These are phyloP conservation scores for Oscheius sp. DNA, from an alignment of 2,888 invertebrate genomes.

Conservation along the genomic window DNA sequence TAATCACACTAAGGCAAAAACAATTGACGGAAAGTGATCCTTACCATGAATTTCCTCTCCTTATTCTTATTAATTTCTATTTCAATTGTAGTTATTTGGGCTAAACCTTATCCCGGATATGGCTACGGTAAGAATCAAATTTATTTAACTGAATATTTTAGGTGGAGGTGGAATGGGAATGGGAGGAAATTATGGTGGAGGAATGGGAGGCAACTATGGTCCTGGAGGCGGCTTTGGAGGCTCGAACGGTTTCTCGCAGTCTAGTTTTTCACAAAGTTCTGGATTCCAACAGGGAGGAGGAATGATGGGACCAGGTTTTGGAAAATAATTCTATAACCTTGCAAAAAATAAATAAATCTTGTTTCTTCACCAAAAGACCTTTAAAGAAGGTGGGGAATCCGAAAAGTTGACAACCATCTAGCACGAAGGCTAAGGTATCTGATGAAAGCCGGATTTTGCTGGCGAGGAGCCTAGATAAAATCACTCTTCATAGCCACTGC, in stretches of 20 bases:
- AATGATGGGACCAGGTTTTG: neutral
- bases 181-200: neutral
- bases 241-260: neutral
- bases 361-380: too few species aligned
- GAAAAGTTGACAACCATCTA: neutral
- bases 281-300: constrained; percentile 3
- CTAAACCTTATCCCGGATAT: neutral
- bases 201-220: neutral
- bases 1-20: too few species aligned
- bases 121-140: neutral
- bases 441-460: constrained; percentile 18
- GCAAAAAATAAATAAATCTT: neutral
- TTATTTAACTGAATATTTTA: neutral
- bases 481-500: constrained; percentile 8
- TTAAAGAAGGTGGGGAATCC: too few species aligned
- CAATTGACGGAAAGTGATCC: too few species aligned
- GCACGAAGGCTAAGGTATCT: neutral
- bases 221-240: neutral
- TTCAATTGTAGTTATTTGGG: neutral
- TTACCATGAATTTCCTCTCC: neutral
- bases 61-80: neutral
- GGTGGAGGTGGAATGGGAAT: neutral
- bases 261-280: neutral
- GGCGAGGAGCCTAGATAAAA: constrained; percentile 22
- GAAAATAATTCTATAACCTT: neutral